Evolutionary conservation across 2,888 invertebrate species (phyloP).

Genomic region (Rhamnusium bicolor): DNA sequence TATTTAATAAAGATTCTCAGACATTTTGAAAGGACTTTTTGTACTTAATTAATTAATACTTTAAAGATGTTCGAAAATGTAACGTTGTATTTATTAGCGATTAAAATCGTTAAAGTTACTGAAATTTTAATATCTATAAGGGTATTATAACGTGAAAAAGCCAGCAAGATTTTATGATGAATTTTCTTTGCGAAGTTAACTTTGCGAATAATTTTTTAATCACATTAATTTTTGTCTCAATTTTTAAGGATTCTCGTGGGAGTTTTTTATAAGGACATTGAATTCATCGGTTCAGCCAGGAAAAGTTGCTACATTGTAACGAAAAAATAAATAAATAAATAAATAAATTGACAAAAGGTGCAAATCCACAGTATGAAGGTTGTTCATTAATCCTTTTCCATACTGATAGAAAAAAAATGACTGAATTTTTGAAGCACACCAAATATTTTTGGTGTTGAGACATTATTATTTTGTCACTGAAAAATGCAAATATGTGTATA

Average conservation of each 20-base stretch:
- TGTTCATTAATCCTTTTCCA: too few relatives aligned
- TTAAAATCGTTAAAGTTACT: slow-evolving; percentile 8
- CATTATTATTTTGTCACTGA: too few relatives aligned
- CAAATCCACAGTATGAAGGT: too few relatives aligned
- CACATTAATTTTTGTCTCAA: neutral
- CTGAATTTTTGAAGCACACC: too few relatives aligned
- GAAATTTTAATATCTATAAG: neutral
- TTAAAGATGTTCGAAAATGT: slow-evolving; percentile 10
- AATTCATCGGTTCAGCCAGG: neutral
- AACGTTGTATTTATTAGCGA: slow-evolving; percentile 13
- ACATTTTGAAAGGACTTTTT: neutral
- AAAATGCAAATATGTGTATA: too few relatives aligned
- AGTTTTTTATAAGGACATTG: neutral
- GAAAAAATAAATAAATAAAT: too few relatives aligned
- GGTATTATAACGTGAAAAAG: neutral
- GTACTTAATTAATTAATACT: neutral
- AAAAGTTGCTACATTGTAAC: too few relatives aligned
- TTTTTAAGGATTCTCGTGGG: neutral
- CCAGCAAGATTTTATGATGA: neutral
- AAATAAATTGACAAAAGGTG: too few relatives aligned
- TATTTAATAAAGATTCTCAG: slow-evolving; percentile 12
- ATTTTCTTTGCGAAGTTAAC: neutral
- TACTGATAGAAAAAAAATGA: too few relatives aligned
- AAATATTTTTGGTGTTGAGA: too few relatives aligned
- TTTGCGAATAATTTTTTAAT: neutral